Percentiles rank a stretch among this genome's conserved stretches.
Evolutionary conservation across 2,888 invertebrate genomes (phyloP).

Genomic region (Steinernema hermaphroditum): DNA sequence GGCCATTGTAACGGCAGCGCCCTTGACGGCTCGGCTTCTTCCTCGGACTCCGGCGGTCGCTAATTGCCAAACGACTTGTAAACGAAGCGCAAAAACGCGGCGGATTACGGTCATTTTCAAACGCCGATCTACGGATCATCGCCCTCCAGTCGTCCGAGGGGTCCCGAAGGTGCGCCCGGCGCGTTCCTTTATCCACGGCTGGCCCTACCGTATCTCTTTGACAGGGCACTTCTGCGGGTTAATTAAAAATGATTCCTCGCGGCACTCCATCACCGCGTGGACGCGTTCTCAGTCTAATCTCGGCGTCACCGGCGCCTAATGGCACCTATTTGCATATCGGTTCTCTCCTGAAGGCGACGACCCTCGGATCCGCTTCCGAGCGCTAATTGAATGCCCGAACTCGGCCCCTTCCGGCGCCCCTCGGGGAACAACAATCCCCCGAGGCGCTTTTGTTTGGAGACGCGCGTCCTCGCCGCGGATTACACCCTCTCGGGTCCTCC

Average conservation of each 20-base stretch:
- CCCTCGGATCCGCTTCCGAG: not conserved
- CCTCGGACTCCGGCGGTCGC: not conserved
- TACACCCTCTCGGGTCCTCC: not conserved
- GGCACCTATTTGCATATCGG: slow-evolving; percentile 27
- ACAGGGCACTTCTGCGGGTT: not conserved
- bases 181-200: too few relatives aligned
- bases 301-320: slow-evolving; percentile 20
- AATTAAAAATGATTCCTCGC: not conserved
- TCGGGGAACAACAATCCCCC: slow-evolving; percentile 18
- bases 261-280: slow-evolving; percentile 19
- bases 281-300: slow-evolving; percentile 23
- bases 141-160: not conserved
- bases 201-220: not conserved
- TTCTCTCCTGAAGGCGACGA: not conserved
- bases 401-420: slow-evolving; percentile 2
- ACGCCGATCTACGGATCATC: slow-evolving; percentile 15
- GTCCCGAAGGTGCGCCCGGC: too few relatives aligned
- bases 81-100: slow-evolving; percentile 7
- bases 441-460: slow-evolving; percentile 22
- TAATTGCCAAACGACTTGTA: slow-evolving; percentile 21
- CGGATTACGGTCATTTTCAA: not conserved
- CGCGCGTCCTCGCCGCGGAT: slow-evolving; percentile 17
- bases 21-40: not conserved
- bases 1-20: slow-evolving; percentile 1
- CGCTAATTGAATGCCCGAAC: not conserved